Evolutionary conservation across 2,888 invertebrate genomes (phyloP), one percentile per base, ranked within the genome.

Genomic region (Torymus texanus): DNA sequence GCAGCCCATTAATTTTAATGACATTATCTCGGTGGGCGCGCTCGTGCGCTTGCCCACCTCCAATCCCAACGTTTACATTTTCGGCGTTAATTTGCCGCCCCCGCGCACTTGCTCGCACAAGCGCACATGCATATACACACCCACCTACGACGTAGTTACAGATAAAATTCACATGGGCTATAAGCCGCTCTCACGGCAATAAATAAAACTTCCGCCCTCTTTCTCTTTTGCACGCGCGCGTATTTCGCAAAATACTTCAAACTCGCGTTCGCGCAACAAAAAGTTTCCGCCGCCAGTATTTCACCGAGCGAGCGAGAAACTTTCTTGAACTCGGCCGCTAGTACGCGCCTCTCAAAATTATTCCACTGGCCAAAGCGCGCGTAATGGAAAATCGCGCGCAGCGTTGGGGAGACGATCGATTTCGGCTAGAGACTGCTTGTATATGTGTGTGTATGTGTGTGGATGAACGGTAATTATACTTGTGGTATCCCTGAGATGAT

Each of bases 1-100:
- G 29, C 67, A 71, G 29, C 18, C 61, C 51, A 61, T 72, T 72
- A 72, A 61, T 72, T 61, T 62, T 72, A 53, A 62, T 41, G 53
- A 72, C 24, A 53, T 62, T 72, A 62, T 72, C 50, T 58, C 14
- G 29, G 29, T 29, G 29, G 4, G 29, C 29, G 29, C 61, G 51
- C 14, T 13, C 41, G 14, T 41, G 24, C 4, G 24, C 29, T 29
- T 29, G 29, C 50, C n/a, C 24, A 73, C 29, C 55, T 73, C 24
- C 72, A 62, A 73, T 73, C 55, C 5, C 24, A 63, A 55, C 29
- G 55, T 55, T 62, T 63, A 53, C 72, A 63, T 62, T 63, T 29
- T 55, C 55, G 2, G 29, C 18, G 63, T 61, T 73, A 72, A 72
- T 72, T 72, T 72, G 13, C 61, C 16, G 12, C 29, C 29, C 29